Conservation (phyloP, 2,113 vertebrate genomes). For the Halcyon senegalensis region DNA sequence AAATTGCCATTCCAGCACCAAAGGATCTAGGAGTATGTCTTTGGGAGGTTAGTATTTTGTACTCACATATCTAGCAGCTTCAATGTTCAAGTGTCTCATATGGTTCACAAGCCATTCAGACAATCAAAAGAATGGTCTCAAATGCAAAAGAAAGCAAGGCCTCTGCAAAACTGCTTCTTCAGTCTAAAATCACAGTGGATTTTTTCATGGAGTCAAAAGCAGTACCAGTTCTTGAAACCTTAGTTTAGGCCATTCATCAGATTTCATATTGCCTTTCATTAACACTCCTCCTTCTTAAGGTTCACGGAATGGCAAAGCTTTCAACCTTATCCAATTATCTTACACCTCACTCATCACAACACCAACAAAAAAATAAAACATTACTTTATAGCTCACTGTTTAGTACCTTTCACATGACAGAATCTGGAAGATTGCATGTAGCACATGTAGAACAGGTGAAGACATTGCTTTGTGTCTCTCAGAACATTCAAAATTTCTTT, state of each 20-base stretch:
- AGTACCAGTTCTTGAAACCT: not conserved
- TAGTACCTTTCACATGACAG: not conserved
- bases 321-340: not conserved
- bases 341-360: not conserved
- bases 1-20: not conserved
- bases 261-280: not conserved
- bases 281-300: not conserved
- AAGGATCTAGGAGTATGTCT: not conserved
- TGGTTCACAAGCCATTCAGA: not conserved
- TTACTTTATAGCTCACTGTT: not conserved
- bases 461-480: not conserved
- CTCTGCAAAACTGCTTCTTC: not conserved
- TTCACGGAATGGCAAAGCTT: not conserved
- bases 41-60: not conserved
- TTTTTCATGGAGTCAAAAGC: not conserved
- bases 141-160: not conserved
- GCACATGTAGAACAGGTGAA: rapidly evolving
- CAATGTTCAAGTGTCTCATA: not conserved
- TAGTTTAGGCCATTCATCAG: not conserved
- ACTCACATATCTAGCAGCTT: not conserved
- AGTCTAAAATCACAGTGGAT: not conserved
- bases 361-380: not conserved
- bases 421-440: not conserved
- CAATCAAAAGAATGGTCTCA: not conserved
- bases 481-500: not conserved